A percentile compares a stretch with the other conserved stretches of the same genome.
phyloP scores from a whole-genome alignment of 2,797 vertebrate species.

The Cottoperca gobio region DNA sequence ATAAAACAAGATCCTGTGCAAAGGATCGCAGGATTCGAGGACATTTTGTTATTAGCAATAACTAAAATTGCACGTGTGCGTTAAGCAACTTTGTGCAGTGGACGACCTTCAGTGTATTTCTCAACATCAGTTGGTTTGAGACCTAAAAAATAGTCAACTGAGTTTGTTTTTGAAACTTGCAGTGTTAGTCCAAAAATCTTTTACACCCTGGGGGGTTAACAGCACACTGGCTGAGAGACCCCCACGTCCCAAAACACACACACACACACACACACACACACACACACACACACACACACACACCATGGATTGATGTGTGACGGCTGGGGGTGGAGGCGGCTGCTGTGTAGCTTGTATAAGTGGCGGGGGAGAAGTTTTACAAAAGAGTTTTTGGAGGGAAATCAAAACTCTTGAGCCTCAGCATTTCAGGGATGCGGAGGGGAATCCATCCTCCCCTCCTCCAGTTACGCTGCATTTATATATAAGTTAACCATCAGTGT shows the following conservation, averaged over 20 bases:
- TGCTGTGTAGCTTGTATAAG: conserved; percentile 54
- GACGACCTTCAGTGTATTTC: not conserved
- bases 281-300: conserved; percentile 44
- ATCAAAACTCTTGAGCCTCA: conserved; percentile 57
- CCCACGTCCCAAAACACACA: conserved; percentile 54
- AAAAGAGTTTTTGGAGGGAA: conserved; percentile 84
- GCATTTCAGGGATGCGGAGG: conserved; percentile 21
- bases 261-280: too few relatives aligned
- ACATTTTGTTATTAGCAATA: not conserved
- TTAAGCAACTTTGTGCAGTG: not conserved
- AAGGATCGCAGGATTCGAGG: not conserved
- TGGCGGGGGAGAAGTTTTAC: conserved; percentile 64
- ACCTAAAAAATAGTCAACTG: conserved; percentile 25
- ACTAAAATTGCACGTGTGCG: not conserved
- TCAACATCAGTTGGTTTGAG: not conserved
- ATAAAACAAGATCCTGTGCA: not conserved
- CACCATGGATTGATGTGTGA: conserved; percentile 70
- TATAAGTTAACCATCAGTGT: conserved; percentile 15
- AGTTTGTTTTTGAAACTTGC: conserved; percentile 57
- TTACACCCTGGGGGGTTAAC: conserved; percentile 68
- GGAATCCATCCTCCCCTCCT: conserved; percentile 16
- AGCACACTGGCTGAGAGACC: conserved; percentile 59
- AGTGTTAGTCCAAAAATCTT: conserved; percentile 64
- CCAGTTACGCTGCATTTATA: not conserved
- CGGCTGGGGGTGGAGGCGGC: conserved; percentile 63